Evolutionary conservation across 1,140 invertebrate species (phyloP).

Genomic region (Drosophila gunungcola): DNA sequence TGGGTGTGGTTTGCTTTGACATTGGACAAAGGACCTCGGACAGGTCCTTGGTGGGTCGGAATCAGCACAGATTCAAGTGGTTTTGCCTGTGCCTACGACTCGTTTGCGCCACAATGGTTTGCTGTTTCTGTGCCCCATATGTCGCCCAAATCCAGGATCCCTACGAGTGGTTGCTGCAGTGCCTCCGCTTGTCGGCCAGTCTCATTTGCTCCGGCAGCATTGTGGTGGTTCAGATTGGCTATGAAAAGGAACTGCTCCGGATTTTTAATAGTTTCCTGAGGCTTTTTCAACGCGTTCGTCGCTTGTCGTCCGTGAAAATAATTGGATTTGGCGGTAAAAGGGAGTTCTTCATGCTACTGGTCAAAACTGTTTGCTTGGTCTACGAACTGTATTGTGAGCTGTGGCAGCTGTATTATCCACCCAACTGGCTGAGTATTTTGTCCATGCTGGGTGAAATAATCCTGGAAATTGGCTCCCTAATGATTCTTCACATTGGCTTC

Average conservation of each 20-base stretch:
- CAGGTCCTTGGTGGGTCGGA: constrained; percentile 13
- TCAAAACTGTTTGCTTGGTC: constrained; percentile 48
- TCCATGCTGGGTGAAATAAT: constrained; percentile 17
- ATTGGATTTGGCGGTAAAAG: constrained; percentile 52
- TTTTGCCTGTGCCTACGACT: constrained; percentile 39
- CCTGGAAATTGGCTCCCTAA: constrained; percentile 14
- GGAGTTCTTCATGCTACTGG: constrained; percentile 47
- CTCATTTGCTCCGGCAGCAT: constrained; percentile 33
- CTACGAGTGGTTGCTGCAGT: constrained; percentile 20
- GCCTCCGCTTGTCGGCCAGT: constrained; percentile 26
- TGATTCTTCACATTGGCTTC: constrained; percentile 63
- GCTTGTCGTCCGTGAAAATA: constrained; percentile 17
- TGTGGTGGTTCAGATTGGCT: constrained; percentile 46
- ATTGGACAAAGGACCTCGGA: constrained; percentile 9
- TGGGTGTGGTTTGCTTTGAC: constrained; percentile 40
- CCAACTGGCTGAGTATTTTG: not conserved
- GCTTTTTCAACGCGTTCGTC: constrained; percentile 47
- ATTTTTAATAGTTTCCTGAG: constrained; percentile 57
- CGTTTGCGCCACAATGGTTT: not conserved
- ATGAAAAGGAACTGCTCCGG: constrained; percentile 40
- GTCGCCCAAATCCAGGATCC: constrained; percentile 7
- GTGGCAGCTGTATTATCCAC: not conserved
- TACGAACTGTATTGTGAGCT: constrained; percentile 50
- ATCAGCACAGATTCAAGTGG: constrained; percentile 49
- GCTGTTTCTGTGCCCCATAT: not conserved